Conservation (phyloP, 1,140 invertebrate species). For the Palaemon carinicauda region DNA sequence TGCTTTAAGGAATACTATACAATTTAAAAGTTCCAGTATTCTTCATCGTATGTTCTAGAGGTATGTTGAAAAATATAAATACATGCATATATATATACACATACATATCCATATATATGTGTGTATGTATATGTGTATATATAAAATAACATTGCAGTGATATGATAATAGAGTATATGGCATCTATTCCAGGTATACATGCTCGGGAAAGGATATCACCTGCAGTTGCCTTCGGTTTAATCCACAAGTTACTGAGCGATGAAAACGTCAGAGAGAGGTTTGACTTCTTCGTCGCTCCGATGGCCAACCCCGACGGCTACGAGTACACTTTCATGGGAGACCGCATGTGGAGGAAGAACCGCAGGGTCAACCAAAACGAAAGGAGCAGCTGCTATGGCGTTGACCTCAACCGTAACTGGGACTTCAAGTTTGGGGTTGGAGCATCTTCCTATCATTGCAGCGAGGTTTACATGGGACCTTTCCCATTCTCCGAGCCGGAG, state of each 20-base stretch:
- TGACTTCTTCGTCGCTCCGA: slow-evolving; percentile 68
- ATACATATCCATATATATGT: too few relatives aligned
- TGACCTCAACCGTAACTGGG: slow-evolving; percentile 62
- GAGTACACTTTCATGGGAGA: slow-evolving; percentile 56
- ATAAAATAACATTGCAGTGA: too few relatives aligned
- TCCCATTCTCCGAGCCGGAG: slow-evolving; percentile 65
- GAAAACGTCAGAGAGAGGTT: slow-evolving; percentile 75
- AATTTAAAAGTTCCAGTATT: too few relatives aligned
- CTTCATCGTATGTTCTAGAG: too few relatives aligned
- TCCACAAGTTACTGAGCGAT: slow-evolving; percentile 78
- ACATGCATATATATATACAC: too few relatives aligned
- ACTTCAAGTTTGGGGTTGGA: slow-evolving; percentile 72
- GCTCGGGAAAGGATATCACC: slow-evolving; percentile 92
- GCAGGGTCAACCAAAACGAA: background rate
- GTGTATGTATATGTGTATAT: too few relatives aligned
- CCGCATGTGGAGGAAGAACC: slow-evolving; percentile 62
- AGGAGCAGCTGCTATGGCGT: slow-evolving; percentile 61
- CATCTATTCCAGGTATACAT: slow-evolving; percentile 70
- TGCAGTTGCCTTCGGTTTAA: slow-evolving; percentile 82
- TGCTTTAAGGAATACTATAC: too few relatives aligned
- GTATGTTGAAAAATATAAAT: too few relatives aligned
- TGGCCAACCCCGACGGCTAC: slow-evolving; percentile 59
- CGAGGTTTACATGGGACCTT: slow-evolving; percentile 66
- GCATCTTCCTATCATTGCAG: slow-evolving; percentile 77
- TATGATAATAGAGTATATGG: slow-evolving; percentile 59